Conservation (phyloP, 1,140 invertebrate species). For the Pseudomyrmex cubaensis region DNA sequence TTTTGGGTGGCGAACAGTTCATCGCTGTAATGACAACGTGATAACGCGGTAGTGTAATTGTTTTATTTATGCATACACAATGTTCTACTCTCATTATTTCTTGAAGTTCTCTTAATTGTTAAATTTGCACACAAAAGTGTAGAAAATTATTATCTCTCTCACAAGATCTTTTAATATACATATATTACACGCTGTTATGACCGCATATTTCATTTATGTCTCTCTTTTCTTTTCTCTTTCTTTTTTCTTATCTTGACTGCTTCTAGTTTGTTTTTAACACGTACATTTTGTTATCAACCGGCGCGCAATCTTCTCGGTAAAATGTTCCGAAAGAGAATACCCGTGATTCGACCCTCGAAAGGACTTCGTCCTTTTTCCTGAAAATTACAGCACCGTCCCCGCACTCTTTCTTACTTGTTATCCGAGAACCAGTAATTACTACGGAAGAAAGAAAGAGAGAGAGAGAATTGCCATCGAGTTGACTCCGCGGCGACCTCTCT, state of each 20-base stretch:
- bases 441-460: background rate
- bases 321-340: constrained; percentile 61
- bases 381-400: constrained; percentile 65
- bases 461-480: constrained; percentile 65
- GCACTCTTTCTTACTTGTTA: constrained; percentile 64
- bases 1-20: constrained; percentile 22
- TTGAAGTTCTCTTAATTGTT: too few relatives aligned
- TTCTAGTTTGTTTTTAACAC: background rate
- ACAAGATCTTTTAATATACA: background rate
- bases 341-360: constrained; percentile 58
- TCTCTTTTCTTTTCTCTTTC: background rate
- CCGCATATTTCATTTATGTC: background rate
- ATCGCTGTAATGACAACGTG: constrained; percentile 37
- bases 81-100: too few relatives aligned
- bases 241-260: background rate
- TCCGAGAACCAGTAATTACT: constrained; percentile 71
- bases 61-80: constrained; percentile 53
- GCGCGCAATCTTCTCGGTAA: constrained; percentile 54
- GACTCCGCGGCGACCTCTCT: constrained; percentile 65
- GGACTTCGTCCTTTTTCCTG: constrained; percentile 54
- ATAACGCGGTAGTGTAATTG: constrained; percentile 28
- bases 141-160: too few relatives aligned
- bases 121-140: too few relatives aligned
- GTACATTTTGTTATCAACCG: constrained; percentile 31
- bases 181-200: background rate